Percentiles rank a stretch among this genome's conserved stretches.
Conservation (phyloP, 2,797 vertebrate species). For the Syngnathus rostellatus region DNA sequence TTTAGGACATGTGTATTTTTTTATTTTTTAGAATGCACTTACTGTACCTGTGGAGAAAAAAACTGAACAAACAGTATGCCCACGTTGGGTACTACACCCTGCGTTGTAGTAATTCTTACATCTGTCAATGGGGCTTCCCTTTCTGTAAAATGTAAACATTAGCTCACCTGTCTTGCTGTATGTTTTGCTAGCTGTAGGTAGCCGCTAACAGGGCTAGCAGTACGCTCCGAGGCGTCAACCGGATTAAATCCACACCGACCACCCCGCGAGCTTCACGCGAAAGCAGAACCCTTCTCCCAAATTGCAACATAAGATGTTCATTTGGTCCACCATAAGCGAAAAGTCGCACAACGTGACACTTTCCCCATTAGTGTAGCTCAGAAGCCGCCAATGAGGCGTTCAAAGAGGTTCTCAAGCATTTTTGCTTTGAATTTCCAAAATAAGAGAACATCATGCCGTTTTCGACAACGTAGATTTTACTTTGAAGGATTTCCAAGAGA, state of each 20-base stretch:
- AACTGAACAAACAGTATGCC: neutral
- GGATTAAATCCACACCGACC: neutral
- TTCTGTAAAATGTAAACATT: slow-evolving; percentile 4
- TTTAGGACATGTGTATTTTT: too few species aligned
- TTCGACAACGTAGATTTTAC: neutral
- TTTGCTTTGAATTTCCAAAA: neutral
- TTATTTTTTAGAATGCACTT: too few species aligned
- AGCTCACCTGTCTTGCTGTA: slow-evolving; percentile 20
- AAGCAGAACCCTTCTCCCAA: neutral
- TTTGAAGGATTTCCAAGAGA: neutral
- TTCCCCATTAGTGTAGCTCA: neutral
- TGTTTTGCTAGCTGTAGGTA: slow-evolving; percentile 18
- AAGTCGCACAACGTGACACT: neutral
- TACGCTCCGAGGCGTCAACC: slow-evolving; percentile 18
- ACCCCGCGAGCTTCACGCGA: neutral
- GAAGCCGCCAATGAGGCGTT: neutral
- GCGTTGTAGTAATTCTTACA: neutral
- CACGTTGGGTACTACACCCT: neutral
- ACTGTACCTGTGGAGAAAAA: neutral
- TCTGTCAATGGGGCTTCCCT: neutral
- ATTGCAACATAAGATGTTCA: slow-evolving; percentile 10
- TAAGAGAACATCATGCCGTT: neutral
- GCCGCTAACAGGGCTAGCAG: slow-evolving; percentile 31
- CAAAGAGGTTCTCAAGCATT: neutral
- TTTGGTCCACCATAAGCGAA: too few species aligned